These are phyloP conservation scores for Chiridota heheva DNA, from an alignment of 35 echinoderm and acorn worm species.

Conservation along the genomic window DNA sequence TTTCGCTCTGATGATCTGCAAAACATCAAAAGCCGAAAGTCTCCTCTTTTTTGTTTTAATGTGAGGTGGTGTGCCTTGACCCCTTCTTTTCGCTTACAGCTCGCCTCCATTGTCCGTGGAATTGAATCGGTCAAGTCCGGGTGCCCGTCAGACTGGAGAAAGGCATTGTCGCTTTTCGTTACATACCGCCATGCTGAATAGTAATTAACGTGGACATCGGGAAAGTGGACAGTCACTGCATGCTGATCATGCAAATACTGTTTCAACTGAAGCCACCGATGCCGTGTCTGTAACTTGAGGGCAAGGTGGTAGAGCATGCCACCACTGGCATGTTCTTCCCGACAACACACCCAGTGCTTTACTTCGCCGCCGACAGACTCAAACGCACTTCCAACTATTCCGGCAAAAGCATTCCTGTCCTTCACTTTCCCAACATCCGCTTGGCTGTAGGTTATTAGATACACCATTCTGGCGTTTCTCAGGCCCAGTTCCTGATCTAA, in stretches of 20 bases:
- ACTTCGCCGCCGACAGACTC: not conserved
- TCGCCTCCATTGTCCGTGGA: constrained; percentile 2
- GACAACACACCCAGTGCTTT: constrained; percentile 27
- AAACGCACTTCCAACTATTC: not conserved
- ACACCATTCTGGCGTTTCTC: too few relatives aligned
- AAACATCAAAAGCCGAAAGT: not conserved
- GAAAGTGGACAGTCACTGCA: constrained; percentile 10
- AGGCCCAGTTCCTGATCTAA: too few relatives aligned
- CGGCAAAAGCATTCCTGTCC: too few relatives aligned
- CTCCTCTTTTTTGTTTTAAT: constrained; percentile 7
- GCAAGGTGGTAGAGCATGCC: constrained; percentile 31
- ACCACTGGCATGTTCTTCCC: not conserved
- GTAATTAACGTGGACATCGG: constrained; percentile 42
- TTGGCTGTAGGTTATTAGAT: too few relatives aligned
- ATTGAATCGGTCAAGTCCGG: not conserved
- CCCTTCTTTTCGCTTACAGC: not conserved
- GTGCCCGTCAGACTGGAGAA: constrained; percentile 8
- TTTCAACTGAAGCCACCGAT: constrained; percentile 19
- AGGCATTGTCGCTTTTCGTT: constrained; percentile 18
- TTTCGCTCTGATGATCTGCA: not conserved
- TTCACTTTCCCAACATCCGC: too few relatives aligned
- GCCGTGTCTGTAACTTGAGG: not conserved
- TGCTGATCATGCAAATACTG: not conserved
- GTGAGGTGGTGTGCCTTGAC: not conserved
- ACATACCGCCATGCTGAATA: constrained; percentile 43